phyloP scores from a whole-genome alignment of 2,113 vertebrate species.

The Indicator maculatus region DNA sequence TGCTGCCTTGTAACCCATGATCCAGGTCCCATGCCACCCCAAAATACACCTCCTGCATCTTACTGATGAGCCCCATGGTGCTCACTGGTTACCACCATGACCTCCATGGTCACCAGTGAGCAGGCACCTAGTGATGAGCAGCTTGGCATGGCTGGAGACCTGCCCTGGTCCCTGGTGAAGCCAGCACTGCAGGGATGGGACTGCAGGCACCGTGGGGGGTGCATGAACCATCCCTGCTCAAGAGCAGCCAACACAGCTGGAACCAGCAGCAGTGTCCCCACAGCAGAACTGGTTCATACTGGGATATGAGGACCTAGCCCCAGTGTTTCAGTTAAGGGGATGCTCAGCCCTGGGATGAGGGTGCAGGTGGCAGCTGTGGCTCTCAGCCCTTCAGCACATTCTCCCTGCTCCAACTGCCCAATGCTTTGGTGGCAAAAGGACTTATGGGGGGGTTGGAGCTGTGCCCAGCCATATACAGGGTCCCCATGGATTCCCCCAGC shows the following conservation, averaged over 20 bases:
- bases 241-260: background rate
- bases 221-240: rapidly evolving
- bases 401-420: rapidly evolving
- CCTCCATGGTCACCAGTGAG: background rate
- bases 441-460: background rate
- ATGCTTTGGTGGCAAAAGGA: background rate
- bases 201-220: background rate
- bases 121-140: background rate
- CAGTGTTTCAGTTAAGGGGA: background rate
- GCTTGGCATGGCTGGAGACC: rapidly evolving
- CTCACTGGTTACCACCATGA: background rate
- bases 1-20: background rate
- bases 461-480: rapidly evolving
- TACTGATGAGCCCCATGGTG: background rate
- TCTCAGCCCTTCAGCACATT: rapidly evolving
- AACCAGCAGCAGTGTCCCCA: rapidly evolving
- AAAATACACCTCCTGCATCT: background rate
- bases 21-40: rapidly evolving
- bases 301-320: background rate
- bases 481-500: background rate
- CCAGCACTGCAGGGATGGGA: rapidly evolving
- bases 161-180: rapidly evolving
- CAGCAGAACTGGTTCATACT: background rate
- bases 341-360: background rate
- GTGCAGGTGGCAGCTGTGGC: background rate